Conservation (phyloP, 2,797 vertebrate species). For the Lagorchestes hirsutus region DNA sequence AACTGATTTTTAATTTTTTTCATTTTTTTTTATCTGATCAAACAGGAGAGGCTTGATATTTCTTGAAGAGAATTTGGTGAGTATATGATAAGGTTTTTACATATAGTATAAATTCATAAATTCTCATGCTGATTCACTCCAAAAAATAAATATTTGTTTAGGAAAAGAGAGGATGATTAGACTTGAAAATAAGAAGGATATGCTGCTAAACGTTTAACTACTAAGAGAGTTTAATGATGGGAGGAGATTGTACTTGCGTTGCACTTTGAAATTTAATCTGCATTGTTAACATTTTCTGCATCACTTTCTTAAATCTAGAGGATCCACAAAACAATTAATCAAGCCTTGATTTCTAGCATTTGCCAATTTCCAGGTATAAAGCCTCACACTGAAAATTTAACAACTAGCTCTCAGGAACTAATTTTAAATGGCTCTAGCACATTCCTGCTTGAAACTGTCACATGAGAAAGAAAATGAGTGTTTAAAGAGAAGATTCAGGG, state of each 20-base stretch:
- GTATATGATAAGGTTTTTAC: constrained; percentile 21
- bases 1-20: constrained; percentile 23
- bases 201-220: neutral
- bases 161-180: neutral
- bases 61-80: constrained; percentile 36
- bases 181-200: neutral
- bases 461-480: neutral
- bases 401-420: neutral
- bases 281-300: neutral
- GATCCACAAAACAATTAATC: neutral
- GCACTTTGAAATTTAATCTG: neutral
- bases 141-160: neutral
- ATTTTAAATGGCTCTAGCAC: neutral
- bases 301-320: neutral
- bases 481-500: neutral
- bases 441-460: neutral
- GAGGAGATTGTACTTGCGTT: neutral
- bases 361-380: neutral
- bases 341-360: neutral
- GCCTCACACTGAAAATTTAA: neutral
- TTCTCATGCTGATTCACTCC: neutral
- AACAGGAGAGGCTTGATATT: constrained; percentile 31
- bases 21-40: constrained; percentile 65
- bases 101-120: constrained; percentile 17
- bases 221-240: neutral